These are phyloP conservation scores for Atrina japonica DNA, from an alignment of 2,888 invertebrate genomes.

Conservation along the genomic window DNA sequence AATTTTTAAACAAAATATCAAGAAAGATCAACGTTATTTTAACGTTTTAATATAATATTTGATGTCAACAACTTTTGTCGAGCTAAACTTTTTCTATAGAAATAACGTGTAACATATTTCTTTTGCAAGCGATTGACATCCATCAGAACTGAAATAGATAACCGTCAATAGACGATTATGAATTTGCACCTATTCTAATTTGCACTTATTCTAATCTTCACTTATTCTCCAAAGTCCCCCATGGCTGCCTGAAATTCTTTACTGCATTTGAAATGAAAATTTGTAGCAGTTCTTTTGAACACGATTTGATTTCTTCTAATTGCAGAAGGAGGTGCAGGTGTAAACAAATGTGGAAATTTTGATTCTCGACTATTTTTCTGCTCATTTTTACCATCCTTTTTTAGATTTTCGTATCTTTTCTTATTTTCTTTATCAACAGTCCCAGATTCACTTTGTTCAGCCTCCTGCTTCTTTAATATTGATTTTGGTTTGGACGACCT, in stretches of 20 bases:
- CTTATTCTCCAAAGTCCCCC: conserved; percentile 19
- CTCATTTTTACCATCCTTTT: neutral
- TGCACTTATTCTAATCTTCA: too few species aligned
- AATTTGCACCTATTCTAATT: too few species aligned
- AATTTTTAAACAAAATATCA: too few species aligned
- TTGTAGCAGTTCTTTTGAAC: conserved; percentile 24
- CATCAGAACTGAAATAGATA: too few species aligned
- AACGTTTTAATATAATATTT: too few species aligned
- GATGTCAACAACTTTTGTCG: too few species aligned
- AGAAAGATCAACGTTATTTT: too few species aligned
- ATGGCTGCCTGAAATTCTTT: conserved; percentile 37
- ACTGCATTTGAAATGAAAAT: conserved; percentile 36
- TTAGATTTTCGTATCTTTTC: neutral
- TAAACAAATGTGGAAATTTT: conserved; percentile 27
- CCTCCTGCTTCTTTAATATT: conserved; percentile 27
- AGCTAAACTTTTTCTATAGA: too few species aligned
- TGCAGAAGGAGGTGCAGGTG: conserved; percentile 30
- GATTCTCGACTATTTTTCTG: conserved; percentile 12
- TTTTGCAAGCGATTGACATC: too few species aligned
- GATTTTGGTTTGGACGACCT: conserved; percentile 21
- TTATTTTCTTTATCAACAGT: neutral
- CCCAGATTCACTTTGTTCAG: neutral
- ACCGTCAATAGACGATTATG: too few species aligned
- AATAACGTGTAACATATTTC: too few species aligned
- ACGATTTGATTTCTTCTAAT: conserved; percentile 25